These are phyloP conservation scores for Stenolophus ochropezus DNA, from an alignment of 2,888 invertebrate genomes.

Conservation along the genomic window DNA sequence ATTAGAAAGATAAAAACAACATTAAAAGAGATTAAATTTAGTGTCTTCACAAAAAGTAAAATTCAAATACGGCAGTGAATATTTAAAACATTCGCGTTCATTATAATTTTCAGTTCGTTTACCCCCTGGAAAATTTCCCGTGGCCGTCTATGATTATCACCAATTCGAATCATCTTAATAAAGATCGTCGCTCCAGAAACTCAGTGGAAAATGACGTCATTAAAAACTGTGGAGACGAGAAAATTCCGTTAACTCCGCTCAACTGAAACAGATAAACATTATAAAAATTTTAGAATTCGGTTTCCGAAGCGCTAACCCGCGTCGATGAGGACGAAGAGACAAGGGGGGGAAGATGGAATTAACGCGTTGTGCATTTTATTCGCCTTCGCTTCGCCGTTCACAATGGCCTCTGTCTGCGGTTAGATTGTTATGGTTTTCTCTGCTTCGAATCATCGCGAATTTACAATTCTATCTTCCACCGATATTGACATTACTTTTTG, in stretches of 20 bases:
- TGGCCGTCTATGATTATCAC: conserved; percentile 51
- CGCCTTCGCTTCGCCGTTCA: conserved; percentile 14
- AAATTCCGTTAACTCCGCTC: conserved; percentile 48
- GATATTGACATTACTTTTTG: conserved; percentile 35
- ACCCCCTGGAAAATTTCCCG: conserved; percentile 20
- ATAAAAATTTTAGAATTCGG: conserved; percentile 52
- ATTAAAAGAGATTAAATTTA: conserved; percentile 14
- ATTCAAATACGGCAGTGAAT: not conserved
- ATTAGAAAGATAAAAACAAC: conserved; percentile 3
- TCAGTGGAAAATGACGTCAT: conserved; percentile 49
- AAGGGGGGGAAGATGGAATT: conserved; percentile 19
- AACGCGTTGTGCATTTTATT: conserved; percentile 51
- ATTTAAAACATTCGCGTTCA: conserved; percentile 19
- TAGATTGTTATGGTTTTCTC: conserved; percentile 39
- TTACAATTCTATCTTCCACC: conserved; percentile 16
- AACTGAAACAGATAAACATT: conserved; percentile 54
- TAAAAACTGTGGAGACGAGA: conserved; percentile 43
- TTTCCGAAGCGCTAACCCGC: conserved; percentile 40
- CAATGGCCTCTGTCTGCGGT: conserved; percentile 36
- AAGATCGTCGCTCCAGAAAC: conserved; percentile 50
- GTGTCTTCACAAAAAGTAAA: not conserved
- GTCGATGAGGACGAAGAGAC: conserved; percentile 18
- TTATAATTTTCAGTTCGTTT: conserved; percentile 54
- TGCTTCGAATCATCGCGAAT: conserved; percentile 39
- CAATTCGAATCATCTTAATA: conserved; percentile 56